phyloP scores from a whole-genome alignment of 2,113 vertebrate species.

The Tetrao urogallus region DNA sequence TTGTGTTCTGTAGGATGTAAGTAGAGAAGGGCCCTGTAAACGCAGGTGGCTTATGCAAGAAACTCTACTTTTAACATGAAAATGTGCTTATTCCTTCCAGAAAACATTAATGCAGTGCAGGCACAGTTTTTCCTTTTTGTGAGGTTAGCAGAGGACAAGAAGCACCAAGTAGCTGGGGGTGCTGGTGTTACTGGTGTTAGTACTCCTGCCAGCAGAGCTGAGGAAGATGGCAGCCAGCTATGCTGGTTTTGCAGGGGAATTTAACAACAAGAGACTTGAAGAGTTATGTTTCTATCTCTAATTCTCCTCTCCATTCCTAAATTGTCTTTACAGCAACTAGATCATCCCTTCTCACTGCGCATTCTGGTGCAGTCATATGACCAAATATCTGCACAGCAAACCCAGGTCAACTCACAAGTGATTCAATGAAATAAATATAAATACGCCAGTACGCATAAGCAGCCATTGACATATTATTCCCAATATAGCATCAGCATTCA shows the following conservation, averaged over 20 bases:
- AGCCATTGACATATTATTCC: conserved; percentile 9
- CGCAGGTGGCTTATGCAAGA: neutral
- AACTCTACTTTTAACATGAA: neutral
- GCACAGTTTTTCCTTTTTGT: neutral
- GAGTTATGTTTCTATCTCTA: neutral
- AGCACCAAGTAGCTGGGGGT: accelerated
- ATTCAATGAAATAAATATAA: conserved; percentile 9
- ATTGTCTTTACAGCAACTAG: neutral
- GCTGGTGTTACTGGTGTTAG: neutral
- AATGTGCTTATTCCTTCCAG: neutral
- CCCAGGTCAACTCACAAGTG: neutral
- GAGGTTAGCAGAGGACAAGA: neutral
- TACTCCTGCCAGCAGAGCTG: neutral
- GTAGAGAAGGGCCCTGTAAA: neutral
- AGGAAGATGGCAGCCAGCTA: neutral
- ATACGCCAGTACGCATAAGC: neutral
- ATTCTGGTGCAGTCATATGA: neutral
- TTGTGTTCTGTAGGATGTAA: neutral
- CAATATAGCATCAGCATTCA: conserved; percentile 26
- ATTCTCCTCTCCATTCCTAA: neutral
- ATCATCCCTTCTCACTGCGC: neutral
- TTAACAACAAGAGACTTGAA: neutral
- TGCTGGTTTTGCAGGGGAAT: neutral
- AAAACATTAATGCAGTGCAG: accelerated
- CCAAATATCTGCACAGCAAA: neutral